Evolutionary conservation across 2,797 vertebrate species (phyloP), one percentile per base, ranked within the genome.

Genomic region (Babyrousa celebensis): DNA sequence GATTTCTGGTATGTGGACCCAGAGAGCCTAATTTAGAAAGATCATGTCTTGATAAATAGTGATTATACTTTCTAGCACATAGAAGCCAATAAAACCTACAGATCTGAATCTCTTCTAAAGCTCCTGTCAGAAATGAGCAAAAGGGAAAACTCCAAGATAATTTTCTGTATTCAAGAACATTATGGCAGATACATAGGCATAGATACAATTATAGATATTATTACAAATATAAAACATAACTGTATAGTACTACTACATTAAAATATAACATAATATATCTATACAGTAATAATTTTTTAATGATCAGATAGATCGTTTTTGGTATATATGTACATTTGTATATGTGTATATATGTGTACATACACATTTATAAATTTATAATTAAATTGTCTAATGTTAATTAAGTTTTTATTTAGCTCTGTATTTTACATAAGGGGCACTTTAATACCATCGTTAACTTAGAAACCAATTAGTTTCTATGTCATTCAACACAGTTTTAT

Each of bases 381-480:
- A 80, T 85, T 87, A 79, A 52, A 88, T 18, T 78, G 3, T 97
- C 68, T 94, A 48, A 84, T 89, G 32, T 90, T 94, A 96, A 89
- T 96, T 94, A 80, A 32, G 11, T 27, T 71, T 79, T 92, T 90
- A 18, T 80, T 85, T 96, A 67, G 88, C 52, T 91, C 67, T 94
- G 6, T 95, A 89, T 96, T 86, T 96, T 97, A 93, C 67, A 85
- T 92, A 96, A 97, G 65, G 56, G 36, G 6, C 1, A 96, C 56
- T 96, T 82, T 94, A 97, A 93, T 54, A 79, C 2, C 75, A 95
- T 89, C 62, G 95, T 95, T 96, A 72, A 96, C 79, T 96, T 95
- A 91, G 85, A 74, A 97, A 89, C 12, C 60, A 98, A 78, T 97
- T 97, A 94, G 58, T 94, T 88, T 94, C 48, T 62, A 85, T 72